A percentile compares a stretch with the other conserved stretches of the same genome.
phyloP scores from a whole-genome alignment of 2,888 invertebrate species.

The Resseliella maxima region DNA sequence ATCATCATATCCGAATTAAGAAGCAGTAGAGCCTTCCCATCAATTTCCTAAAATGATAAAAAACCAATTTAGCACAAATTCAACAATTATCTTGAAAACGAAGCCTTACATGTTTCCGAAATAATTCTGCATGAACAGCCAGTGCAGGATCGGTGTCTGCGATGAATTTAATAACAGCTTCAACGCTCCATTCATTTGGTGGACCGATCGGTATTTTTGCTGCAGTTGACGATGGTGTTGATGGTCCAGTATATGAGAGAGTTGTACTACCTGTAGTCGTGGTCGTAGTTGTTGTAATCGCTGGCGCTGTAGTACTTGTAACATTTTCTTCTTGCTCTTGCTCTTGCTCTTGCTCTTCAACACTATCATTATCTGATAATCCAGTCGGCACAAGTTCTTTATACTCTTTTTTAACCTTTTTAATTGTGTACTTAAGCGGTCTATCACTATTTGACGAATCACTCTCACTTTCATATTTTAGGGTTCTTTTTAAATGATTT shows the following conservation, averaged over 20 bases:
- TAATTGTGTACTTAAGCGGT: not conserved
- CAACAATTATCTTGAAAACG: not conserved
- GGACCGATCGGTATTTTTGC: conserved; percentile 68
- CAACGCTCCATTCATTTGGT: conserved; percentile 91
- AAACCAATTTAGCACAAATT: conserved; percentile 57
- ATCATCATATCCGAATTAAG: conserved; percentile 99
- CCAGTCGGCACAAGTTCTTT: not conserved
- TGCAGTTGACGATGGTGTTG: conserved; percentile 31
- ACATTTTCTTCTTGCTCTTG: conserved; percentile 35
- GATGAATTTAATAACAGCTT: conserved; percentile 93
- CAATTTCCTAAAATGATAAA: conserved; percentile 83
- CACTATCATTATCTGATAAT: not conserved
- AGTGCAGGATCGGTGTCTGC: conserved; percentile 86
- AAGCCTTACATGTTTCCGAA: conserved; percentile 84
- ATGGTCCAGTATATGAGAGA: not conserved
- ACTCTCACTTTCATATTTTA: conserved; percentile 39
- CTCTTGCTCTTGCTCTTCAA: not conserved
- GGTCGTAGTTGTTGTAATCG: conserved; percentile 32
- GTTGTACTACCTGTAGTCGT: conserved; percentile 53
- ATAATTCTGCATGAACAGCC: conserved; percentile 88
- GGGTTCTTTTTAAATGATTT: not conserved
- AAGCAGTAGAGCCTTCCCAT: conserved; percentile 93
- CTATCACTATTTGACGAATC: conserved; percentile 51
- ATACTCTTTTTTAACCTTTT: conserved; percentile 20
- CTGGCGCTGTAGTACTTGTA: not conserved